A percentile compares a stretch with the other conserved stretches of the same genome.
phyloP scores from a whole-genome alignment of 2,797 vertebrate genomes.

The Hephaestus fuliginosus region DNA sequence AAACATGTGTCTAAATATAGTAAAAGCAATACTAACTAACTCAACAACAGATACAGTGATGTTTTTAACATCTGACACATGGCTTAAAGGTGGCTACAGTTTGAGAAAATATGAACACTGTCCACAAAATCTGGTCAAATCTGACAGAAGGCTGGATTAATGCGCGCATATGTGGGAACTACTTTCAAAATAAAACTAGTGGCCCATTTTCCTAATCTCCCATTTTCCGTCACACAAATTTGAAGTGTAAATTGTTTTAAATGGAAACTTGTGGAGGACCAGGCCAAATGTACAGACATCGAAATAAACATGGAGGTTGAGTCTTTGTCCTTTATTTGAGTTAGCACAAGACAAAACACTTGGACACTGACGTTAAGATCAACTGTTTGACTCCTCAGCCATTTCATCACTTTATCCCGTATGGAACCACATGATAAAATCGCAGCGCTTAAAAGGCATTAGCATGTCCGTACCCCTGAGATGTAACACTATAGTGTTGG shows the following conservation, averaged over 20 bases:
- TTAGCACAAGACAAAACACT: conserved; percentile 24
- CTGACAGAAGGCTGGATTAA: neutral
- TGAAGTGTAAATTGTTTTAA: too few relatives aligned
- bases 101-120: neutral
- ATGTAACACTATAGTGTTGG: conserved; percentile 79
- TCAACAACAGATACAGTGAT: neutral
- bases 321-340: conserved; percentile 2
- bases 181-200: conserved; percentile 9
- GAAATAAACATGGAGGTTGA: neutral
- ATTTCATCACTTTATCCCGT: conserved; percentile 22
- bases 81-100: neutral
- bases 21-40: neutral
- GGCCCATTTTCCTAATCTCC: neutral
- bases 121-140: neutral
- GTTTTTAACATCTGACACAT: neutral
- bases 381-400: conserved; percentile 10
- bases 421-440: conserved; percentile 55
- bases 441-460: conserved; percentile 48
- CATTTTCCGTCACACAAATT: neutral
- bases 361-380: conserved; percentile 5
- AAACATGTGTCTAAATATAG: too few relatives aligned
- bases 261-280: neutral
- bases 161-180: neutral
- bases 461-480: conserved; percentile 62
- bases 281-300: neutral